Evolutionary conservation across 2,113 vertebrate species (phyloP), one percentile per base, ranked within the genome.

Genomic region (Zosterops borbonicus): DNA sequence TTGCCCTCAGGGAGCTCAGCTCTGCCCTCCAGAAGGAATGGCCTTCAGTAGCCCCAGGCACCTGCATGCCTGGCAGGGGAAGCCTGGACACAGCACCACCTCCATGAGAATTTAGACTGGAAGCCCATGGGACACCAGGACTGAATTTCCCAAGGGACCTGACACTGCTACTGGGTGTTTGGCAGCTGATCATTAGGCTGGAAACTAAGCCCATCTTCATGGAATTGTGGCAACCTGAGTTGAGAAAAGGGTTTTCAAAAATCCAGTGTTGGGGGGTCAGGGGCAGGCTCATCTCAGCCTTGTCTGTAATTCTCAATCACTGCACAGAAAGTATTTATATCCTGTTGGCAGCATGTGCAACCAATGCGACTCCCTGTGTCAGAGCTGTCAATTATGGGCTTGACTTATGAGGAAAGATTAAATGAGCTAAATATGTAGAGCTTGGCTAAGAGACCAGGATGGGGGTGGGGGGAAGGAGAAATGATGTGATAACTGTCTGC

Each of bases 401-500:
- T 97, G 96, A 97, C 94, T 97, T 96, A 97, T 56, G 94, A 96
- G 93, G 90, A 95, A 96, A 97, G 95, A 97, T 96, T 96, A 97
- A 96, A 97, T 97, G 96, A 97, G 92, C 96, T 96, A 97, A 97
- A 97, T 96, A 97, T 96, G 94, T 88, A 96, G 77, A 97, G 95
- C 96, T 92, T 97, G 97, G 93, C 95, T 97, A 83, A 63, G 93
- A 93, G 90, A 95, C 25, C 49, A 62, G 89, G 80, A 60, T 94
- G 93, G 92, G 93, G 92, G 86, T 84, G 76, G 96, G 91, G 90
- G 77, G 58, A 88, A 90, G 90, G 12, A 95, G 93, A 91, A 95
- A 95, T 78, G 71, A 94, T 90, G 94, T 91, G 95, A 94, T 93
- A 94, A 95, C 90, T 87, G 94, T 92, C 92, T 95, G 93, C 94